phyloP scores from a whole-genome alignment of 2,888 invertebrate species.

The Acleris sparsana region DNA sequence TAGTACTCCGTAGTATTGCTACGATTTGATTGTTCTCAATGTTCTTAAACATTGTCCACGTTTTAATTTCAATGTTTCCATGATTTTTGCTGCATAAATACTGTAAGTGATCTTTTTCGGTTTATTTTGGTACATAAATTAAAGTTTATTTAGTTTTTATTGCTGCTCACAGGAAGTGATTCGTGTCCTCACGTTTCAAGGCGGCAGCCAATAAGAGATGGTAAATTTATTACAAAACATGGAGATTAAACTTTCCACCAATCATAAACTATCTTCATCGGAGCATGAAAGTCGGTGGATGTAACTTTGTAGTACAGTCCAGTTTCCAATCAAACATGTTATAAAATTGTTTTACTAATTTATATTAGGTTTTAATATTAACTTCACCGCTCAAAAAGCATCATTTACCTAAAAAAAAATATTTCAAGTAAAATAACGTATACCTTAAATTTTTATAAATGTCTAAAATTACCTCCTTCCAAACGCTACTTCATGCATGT shows the following conservation, averaged over 20 bases:
- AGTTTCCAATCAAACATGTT: neutral
- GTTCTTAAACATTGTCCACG: no score
- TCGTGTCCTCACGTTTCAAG: constrained; percentile 73
- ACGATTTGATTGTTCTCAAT: no score
- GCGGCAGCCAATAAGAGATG: constrained; percentile 70
- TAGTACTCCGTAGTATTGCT: no score
- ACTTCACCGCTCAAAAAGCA: neutral
- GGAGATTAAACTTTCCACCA: constrained; percentile 65
- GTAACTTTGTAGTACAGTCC: constrained; percentile 60
- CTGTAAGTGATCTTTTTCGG: neutral
- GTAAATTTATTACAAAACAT: constrained; percentile 63
- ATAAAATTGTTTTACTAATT: neutral
- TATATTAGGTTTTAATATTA: neutral
- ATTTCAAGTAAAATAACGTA: neutral
- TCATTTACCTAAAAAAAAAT: neutral
- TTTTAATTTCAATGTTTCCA: no score
- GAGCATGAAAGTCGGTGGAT: constrained; percentile 66
- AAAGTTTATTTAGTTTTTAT: constrained; percentile 25
- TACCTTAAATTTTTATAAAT: constrained; percentile 16
- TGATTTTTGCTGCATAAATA: neutral
- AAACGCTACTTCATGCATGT: constrained; percentile 69
- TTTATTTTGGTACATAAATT: constrained; percentile 5
- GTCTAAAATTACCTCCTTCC: constrained; percentile 47
- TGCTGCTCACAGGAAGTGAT: constrained; percentile 71
- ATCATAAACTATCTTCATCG: constrained; percentile 64